Base-by-base conservation (phyloP, 2,888 invertebrate species). In the Drosophila fungiperda region DNA sequence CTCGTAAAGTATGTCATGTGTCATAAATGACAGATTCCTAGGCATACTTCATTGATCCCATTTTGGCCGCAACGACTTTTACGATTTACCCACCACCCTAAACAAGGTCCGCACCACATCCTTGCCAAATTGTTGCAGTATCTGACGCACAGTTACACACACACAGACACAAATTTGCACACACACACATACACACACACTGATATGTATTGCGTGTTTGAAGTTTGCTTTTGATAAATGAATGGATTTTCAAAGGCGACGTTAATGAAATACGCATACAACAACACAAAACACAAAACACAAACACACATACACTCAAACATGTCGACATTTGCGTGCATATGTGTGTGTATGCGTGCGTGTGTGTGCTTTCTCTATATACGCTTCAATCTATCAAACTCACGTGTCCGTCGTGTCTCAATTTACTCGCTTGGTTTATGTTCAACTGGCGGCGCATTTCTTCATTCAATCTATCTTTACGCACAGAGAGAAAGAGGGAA, bases 1-100 rank as follows among this genome's bases (percentile, higher is more conserved):
- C 83, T 80, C 85, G 73, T 87, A 82, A 89, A 90, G 82, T 87
- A 87, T 90, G 89, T 90, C 90, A 89, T 89, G 78, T 89, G 89
- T 90, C 90, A 89, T 88, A 87, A 80, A 81, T 89, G 90, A 89
- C 88, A 90, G 88, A 89, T 90, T 89, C 89, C 85, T 89, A 87
- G 90, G 85, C 89, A 81, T 87, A 83, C 89, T 83, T 87, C 87
- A 87, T 87, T 87, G 87, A 87, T 89, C 85, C 87, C 75, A 79
- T 82, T 78, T 79, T 80, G 75, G 87, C 78, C 84, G 70, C 78
- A 76, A 66, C 58, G 73, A 59, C 88, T 87, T 78, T 83, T 82
- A 84, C 80, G 84, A 80, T 48, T 66, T 42, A 53, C 58, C 68
- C 20, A 52, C 33, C n/a, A n/a, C 20, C 33, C 8, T 12, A 33